These are phyloP conservation scores for Amblyraja radiata DNA, from an alignment of 2,797 vertebrate genomes.

Conservation along the genomic window DNA sequence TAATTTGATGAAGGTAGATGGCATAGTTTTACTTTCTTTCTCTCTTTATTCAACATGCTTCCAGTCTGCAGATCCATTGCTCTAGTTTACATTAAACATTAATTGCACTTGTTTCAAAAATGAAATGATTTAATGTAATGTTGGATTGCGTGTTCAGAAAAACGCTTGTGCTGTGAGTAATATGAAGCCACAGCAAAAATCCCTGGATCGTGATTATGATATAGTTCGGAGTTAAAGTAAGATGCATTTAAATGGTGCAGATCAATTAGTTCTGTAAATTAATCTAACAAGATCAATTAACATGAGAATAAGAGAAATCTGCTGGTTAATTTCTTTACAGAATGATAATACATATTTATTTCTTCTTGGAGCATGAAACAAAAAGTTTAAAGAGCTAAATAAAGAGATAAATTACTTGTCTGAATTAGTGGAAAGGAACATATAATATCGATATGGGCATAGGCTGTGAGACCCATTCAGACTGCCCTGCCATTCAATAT, in stretches of 20 bases:
- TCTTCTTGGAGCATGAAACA: neutral
- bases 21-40: neutral
- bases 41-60: neutral
- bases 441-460: no score
- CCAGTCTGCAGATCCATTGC: neutral
- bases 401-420: neutral
- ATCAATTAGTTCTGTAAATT: neutral
- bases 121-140: constrained; percentile 17
- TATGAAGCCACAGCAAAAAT: neutral
- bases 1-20: neutral
- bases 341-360: neutral
- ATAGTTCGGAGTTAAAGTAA: neutral
- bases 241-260: neutral
- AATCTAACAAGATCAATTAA: neutral
- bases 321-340: no score
- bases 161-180: neutral
- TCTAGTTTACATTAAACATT: constrained; percentile 15
- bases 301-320: neutral
- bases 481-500: no score
- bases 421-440: neutral
- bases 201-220: no score
- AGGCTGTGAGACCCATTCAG: no score
- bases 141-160: neutral
- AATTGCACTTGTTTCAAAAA: constrained; percentile 27
- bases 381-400: no score